Evolutionary conservation across 1,140 invertebrate genomes (phyloP), one percentile per base, ranked within the genome.

Genomic region (Drosophila prosaltans): DNA sequence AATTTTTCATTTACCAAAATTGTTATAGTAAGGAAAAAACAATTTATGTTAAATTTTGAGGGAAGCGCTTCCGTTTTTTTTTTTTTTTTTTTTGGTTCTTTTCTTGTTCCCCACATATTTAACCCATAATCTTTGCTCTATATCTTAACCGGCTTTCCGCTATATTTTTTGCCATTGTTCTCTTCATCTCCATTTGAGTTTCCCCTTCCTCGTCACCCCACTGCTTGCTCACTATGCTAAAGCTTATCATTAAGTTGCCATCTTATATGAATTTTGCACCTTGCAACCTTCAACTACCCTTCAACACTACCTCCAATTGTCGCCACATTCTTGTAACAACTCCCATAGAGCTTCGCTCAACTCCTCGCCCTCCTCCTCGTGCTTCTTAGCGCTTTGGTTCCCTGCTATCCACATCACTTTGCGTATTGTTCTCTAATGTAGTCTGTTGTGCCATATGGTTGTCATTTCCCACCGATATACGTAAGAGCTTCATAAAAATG

Each of bases 401-500:
- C 32, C 32, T 36, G 32, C 32, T 7, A 36, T 36, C 32, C 32
- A 36, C 45, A 45, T 21, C 45, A 51, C 45, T 57, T 30, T 63
- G 61, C 45, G 48, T 66, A 32, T 61, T 39, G 48, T 54, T 77
- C 36, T 72, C 73, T 78, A 71, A 76, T 77, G 59, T 78, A 74
- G 65, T 74, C 30, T 59, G 72, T 51, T 54, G 67, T 36, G 59
- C 65, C 84, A 88, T 89, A 84, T 84, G 84, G 80, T 73, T 69
- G 57, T 59, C 57, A 59, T 59, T 39, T 59, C 57, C 57, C 57
- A 32, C 36, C 57, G 57, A 59, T 59, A 59, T 59, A 59, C 57
- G 30, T 21, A 21, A 59, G 30, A 59, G 84, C 85, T 90, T 86
- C 66, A 90, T 90, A 90, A 90, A 90, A 90, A 90, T 90, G 82